These are phyloP conservation scores for Eilema sororculum DNA, from an alignment of 2,888 invertebrate genomes.

Conservation along the genomic window DNA sequence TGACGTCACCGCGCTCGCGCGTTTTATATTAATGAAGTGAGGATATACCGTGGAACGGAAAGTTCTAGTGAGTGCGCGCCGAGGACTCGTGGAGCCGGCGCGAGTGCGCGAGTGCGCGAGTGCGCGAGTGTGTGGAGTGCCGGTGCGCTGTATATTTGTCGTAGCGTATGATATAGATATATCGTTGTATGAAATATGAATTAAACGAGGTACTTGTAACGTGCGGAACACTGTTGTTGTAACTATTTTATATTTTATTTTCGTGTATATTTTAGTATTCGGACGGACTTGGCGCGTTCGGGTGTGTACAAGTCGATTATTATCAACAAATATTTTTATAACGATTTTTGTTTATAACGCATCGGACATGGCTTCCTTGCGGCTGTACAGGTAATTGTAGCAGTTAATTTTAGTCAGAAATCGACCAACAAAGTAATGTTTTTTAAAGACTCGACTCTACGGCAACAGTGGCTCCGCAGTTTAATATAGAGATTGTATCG, in stretches of 20 bases:
- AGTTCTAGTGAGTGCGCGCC: conserved; percentile 55
- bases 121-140: too few relatives aligned
- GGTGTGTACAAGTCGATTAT: conserved; percentile 39
- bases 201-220: conserved; percentile 60
- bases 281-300: conserved; percentile 30
- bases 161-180: conserved; percentile 71
- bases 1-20: conserved; percentile 17
- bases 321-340: conserved; percentile 48
- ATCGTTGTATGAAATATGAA: conserved; percentile 60
- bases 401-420: conserved; percentile 34
- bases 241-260: conserved; percentile 44
- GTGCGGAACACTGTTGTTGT: conserved; percentile 65
- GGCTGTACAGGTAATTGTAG: conserved; percentile 44
- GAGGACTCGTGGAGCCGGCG: conserved; percentile 66
- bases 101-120: conserved; percentile 58
- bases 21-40: conserved; percentile 50
- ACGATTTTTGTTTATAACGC: conserved; percentile 47
- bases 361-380: conserved; percentile 34
- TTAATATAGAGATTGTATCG: conserved; percentile 63
- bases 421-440: conserved; percentile 42
- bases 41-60: conserved; percentile 17
- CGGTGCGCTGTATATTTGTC: too few relatives aligned
- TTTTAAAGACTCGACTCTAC: conserved; percentile 48
- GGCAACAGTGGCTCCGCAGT: conserved; percentile 66
- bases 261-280: conserved; percentile 39